These are phyloP conservation scores for Anguilla marmorata DNA, from an alignment of 2,797 vertebrate species.

Conservation along the genomic window DNA sequence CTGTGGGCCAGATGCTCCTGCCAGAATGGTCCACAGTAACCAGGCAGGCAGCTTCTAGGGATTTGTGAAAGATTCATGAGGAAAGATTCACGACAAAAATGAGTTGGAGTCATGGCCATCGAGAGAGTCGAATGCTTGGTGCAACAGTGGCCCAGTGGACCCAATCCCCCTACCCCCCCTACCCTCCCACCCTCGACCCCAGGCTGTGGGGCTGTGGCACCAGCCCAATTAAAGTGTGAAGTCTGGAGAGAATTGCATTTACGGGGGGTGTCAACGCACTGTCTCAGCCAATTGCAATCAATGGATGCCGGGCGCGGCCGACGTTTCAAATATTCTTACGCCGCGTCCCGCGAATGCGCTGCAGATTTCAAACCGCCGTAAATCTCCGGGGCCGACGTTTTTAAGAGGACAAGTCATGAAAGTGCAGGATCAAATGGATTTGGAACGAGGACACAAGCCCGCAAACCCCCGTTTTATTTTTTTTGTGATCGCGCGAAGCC, in stretches of 20 bases:
- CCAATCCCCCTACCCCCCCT: no score
- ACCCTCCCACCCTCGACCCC: constrained; percentile 21
- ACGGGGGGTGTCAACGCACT: neutral
- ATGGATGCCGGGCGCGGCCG: no score
- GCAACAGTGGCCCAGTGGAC: constrained; percentile 38
- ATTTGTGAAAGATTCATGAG: neutral
- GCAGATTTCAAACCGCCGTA: neutral
- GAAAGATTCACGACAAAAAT: neutral
- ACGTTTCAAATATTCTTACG: neutral
- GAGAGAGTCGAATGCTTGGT: constrained; percentile 29
- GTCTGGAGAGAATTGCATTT: constrained; percentile 28
- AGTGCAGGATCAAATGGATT: neutral
- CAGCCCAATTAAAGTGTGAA: constrained; percentile 59
- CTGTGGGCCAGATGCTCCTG: neutral
- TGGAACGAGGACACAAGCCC: neutral
- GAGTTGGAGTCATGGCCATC: neutral
- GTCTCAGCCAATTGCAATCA: constrained; percentile 26
- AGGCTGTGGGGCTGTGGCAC: constrained; percentile 50
- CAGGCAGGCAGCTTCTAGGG: neutral
- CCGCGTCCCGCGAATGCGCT: neutral
- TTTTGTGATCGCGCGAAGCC: neutral
- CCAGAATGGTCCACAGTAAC: neutral
- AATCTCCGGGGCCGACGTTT: neutral
- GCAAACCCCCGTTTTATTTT: constrained; percentile 3
- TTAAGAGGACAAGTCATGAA: neutral